A percentile compares a stretch with the other conserved stretches of the same genome.
Conservation (phyloP, 2,888 invertebrate species). For the Eledona agricola region DNA sequence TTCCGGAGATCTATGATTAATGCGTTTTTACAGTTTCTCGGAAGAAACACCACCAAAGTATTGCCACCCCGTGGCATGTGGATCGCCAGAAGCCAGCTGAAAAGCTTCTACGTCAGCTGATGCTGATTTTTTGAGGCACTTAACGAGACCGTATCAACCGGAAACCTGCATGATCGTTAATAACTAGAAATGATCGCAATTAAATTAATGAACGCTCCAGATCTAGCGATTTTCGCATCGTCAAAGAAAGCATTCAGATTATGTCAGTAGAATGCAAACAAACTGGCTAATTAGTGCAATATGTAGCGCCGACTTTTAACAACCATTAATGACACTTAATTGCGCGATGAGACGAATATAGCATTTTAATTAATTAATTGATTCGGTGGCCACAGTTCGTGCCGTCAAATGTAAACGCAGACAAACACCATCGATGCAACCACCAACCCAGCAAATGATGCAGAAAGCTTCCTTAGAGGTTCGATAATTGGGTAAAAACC, state of each 20-base stretch:
- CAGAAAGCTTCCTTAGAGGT: slow-evolving; percentile 3
- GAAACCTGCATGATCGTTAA: too few species aligned
- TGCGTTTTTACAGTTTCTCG: slow-evolving; percentile 23
- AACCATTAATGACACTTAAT: slow-evolving; percentile 17
- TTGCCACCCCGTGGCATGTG: too few species aligned
- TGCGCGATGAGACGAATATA: too few species aligned
- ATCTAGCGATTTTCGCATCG: slow-evolving; percentile 23
- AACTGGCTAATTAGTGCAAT: slow-evolving; percentile 29
- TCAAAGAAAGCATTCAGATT: slow-evolving; percentile 25
- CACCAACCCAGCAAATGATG: background rate
- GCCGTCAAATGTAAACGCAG: too few species aligned
- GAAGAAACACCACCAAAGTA: too few species aligned
- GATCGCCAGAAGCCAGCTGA: too few species aligned
- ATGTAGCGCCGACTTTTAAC: slow-evolving; percentile 21
- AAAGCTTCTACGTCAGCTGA: too few species aligned
- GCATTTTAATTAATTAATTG: too few species aligned
- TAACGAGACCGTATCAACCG: too few species aligned
- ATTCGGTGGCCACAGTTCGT: too few species aligned
- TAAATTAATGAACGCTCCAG: slow-evolving; percentile 29
- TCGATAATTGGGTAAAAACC: slow-evolving; percentile 25
- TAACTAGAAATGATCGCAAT: too few species aligned
- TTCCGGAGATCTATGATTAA: slow-evolving; percentile 38
- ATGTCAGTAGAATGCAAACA: slow-evolving; percentile 18
- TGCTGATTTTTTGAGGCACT: too few species aligned
- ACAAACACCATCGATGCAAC: background rate